These are phyloP conservation scores for Apotomis betuletana DNA, from an alignment of 2,888 invertebrate genomes.

Conservation along the genomic window DNA sequence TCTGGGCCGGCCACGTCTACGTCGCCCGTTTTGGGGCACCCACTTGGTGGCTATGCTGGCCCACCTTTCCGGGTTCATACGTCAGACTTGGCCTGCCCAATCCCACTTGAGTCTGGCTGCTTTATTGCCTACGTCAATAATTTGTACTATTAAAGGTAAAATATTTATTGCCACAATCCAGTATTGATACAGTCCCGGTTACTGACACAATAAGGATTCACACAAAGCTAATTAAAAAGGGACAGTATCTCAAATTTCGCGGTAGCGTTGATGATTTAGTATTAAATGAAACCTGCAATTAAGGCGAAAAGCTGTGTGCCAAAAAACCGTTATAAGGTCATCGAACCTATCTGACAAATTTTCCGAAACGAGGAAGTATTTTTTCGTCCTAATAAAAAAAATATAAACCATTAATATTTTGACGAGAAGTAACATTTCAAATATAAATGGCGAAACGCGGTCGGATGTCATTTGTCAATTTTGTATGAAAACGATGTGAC, in stretches of 20 bases:
- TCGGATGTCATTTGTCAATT: slow-evolving; percentile 28
- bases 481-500: slow-evolving; percentile 21
- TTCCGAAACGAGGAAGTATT: slow-evolving; percentile 8
- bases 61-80: no score
- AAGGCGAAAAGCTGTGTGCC: neutral
- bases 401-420: slow-evolving; percentile 8
- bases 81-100: no score
- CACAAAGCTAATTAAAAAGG: no score
- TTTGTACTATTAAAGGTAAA: no score
- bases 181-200: no score
- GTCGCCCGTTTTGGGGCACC: no score
- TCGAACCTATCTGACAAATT: neutral
- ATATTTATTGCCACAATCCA: no score
- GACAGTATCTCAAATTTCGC: neutral
- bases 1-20: no score
- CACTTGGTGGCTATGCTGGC: no score
- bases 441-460: slow-evolving; percentile 7
- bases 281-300: neutral
- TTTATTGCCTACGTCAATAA: no score
- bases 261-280: neutral
- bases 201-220: no score
- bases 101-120: no score
- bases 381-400: neutral
- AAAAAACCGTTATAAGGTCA: neutral
- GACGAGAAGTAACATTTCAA: slow-evolving; percentile 1